Conservation (phyloP, 2,113 vertebrate species). For the Spermophilus dauricus region DNA sequence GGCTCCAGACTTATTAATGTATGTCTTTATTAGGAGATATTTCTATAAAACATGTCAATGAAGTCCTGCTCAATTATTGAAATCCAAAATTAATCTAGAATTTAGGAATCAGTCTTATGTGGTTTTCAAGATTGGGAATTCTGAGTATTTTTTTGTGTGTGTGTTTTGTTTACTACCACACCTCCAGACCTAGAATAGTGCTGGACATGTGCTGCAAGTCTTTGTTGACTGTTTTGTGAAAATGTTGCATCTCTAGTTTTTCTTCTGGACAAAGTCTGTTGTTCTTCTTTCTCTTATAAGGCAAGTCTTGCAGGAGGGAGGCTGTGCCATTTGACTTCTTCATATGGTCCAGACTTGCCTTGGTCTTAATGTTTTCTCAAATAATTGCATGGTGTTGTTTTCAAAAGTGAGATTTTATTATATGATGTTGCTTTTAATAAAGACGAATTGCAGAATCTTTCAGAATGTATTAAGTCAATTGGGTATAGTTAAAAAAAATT, state of each 20-base stretch:
- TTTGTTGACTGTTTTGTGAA: neutral
- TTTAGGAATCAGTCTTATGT: neutral
- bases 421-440: conserved; percentile 56
- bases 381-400: conserved; percentile 36
- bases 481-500: conserved; percentile 36
- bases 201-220: neutral
- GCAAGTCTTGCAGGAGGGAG: neutral
- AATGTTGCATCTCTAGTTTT: neutral
- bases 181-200: neutral
- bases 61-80: neutral
- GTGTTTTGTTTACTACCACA: neutral
- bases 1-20: neutral
- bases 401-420: conserved; percentile 65
- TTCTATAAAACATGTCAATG: neutral
- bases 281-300: neutral
- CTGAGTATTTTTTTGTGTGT: neutral
- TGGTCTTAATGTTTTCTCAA: conserved; percentile 27
- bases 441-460: conserved; percentile 65
- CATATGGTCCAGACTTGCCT: neutral
- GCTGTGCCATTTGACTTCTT: neutral
- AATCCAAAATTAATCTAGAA: conserved; percentile 40
- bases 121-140: neutral
- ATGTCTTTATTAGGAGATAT: conserved; percentile 25
- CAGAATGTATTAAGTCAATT: conserved; percentile 54
- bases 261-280: neutral